Base-by-base conservation (phyloP, 2,888 invertebrate species). In the Euphydryas editha region DNA sequence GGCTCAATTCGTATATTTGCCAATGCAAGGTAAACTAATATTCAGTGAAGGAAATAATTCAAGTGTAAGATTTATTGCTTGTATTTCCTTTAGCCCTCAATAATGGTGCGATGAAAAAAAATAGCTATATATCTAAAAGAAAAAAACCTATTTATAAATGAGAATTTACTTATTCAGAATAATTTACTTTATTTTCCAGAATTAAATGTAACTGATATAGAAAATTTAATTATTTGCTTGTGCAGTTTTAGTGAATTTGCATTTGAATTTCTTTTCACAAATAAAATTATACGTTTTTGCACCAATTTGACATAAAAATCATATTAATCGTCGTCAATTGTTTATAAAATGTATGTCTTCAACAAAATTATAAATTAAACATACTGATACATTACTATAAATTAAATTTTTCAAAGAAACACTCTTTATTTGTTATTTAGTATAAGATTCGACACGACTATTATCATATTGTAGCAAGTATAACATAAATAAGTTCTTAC, bases 381-480 rank as follows among this genome's bases (percentile, higher is more conserved):
- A 39, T 11, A 11, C 11, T 39, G 3, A 42, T 11, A 15, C 1
- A 42, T 11, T 11, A 42, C 15, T n/a, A 42, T 15, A 42, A 13
- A 42, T 30, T 30, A 2, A 30, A 30, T 7, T 30, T 5, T 30
- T 30, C 4, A 30, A 7, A 30, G 30, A 30, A 30, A 30, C 30
- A 30, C 30, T 30, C 6, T 24, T 24, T 30, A 30, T 6, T 46
- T 17, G 24, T 51, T 18, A 36, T 46, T 51, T 17, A n/a, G 42
- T 61, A 2, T 61, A 30, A 62, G 37, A 62, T 62, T 62, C 36
- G 36, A 36, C 37, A 46, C 56, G 46, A 17, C 42, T 57, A 49
- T 56, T 46, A 56, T 54, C 49, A 49, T 4, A 30, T 30, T 30
- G 30, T 30, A 30, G 30, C 30, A 8, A 30, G 30, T 4, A n/a